Conservation (phyloP, 2,888 invertebrate species). For the Amphipoea oculea region DNA sequence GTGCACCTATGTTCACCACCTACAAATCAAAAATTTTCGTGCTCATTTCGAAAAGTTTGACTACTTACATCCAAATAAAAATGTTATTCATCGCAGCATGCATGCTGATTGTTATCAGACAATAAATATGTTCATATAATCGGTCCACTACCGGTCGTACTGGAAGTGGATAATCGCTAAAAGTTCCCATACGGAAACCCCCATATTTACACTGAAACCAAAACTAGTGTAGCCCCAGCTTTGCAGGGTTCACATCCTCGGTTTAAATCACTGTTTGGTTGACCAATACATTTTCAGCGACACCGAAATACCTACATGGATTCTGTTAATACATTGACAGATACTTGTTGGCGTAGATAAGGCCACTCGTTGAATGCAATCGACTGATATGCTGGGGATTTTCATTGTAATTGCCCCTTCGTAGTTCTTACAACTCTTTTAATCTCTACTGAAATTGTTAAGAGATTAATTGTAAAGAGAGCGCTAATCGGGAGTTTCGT, state of each 20-base stretch:
- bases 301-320: not conserved
- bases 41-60: not conserved
- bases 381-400: conserved; percentile 46
- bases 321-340: not conserved
- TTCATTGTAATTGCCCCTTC: conserved; percentile 30
- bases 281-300: not conserved
- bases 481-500: not conserved
- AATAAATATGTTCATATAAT: conserved; percentile 7
- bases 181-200: not conserved
- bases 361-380: conserved; percentile 34
- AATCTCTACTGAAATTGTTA: conserved; percentile 1
- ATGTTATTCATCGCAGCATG: conserved; percentile 13
- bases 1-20: too few relatives aligned
- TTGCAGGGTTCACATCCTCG: not conserved
- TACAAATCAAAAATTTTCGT: too few relatives aligned
- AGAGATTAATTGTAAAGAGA: not conserved
- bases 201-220: not conserved
- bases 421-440: conserved; percentile 1
- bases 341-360: conserved; percentile 42
- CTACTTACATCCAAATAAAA: conserved; percentile 9
- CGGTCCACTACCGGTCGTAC: not conserved
- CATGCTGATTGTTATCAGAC: conserved; percentile 12
- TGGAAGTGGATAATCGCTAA: not conserved
- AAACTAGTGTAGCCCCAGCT: not conserved
- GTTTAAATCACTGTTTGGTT: too few relatives aligned